Base-by-base conservation (phyloP, 2,888 invertebrate species). In the Andrena minutula region DNA sequence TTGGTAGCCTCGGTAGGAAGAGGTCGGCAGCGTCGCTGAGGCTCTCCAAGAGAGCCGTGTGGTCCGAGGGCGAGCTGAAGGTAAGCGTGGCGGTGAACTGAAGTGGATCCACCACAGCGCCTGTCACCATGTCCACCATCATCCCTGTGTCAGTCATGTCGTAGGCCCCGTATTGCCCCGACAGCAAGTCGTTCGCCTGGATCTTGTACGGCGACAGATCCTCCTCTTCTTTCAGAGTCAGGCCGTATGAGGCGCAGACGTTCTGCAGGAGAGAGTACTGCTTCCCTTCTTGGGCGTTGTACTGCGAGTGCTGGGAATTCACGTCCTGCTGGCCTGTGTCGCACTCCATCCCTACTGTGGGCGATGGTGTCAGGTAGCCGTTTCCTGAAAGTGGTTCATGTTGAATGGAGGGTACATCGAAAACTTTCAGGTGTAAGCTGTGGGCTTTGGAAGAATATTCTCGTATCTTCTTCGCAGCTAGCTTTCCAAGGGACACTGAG, bases 71-170 rank as follows among this genome's bases (percentile, higher is more conserved):
- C 64, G 96, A 96, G 64, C 97, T 96, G 92, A 98, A 97, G 69
- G 97, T 97, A 72, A 98, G 93, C 0, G 97, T 97, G 2, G 97
- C 97, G 8, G 97, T 96, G 92, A 98, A 97, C 90, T 97, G 97
- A 66, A 97, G 94, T 41, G 97, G 97, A 94, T 98, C 97, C 53
- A 97, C 97, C 1, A 96, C 96, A 32, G 96, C 95, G 51, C 96
- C 96, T n/a, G 95, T 94, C 47, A 96, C 96, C 95, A 97, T 96
- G 91, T 97, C 97, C 16, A 97, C 97, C 95, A 98, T 97, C 95
- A 98, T 97, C 5, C 94, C 93, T 6, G 97, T 96, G 88, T 97
- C 97, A 60, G 94, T 94, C 10, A 94, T 94, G 87, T 97, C 97
- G 89, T 97, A 97, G 88, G 95, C 95, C 53, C 95, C 95, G 85